These are phyloP conservation scores for Halesus radiatus DNA, from an alignment of 1,140 invertebrate species.

Conservation along the genomic window DNA sequence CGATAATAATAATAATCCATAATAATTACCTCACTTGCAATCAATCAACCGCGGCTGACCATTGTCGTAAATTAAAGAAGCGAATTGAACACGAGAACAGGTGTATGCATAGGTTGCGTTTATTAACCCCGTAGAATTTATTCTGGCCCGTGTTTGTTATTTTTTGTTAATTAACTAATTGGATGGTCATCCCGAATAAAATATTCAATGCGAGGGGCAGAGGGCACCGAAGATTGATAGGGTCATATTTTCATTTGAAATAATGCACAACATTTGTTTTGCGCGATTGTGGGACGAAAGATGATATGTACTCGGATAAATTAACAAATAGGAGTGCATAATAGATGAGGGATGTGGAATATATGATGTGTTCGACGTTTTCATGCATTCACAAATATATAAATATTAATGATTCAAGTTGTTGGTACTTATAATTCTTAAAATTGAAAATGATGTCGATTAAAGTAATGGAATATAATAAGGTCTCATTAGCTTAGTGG, in stretches of 20 bases:
- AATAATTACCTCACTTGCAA: constrained; percentile 28
- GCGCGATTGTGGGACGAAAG: neutral
- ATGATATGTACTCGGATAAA: too few relatives aligned
- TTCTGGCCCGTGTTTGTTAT: constrained; percentile 40
- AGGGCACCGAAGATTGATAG: constrained; percentile 46
- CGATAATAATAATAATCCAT: too few relatives aligned
- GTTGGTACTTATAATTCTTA: too few relatives aligned
- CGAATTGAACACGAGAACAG: constrained; percentile 40
- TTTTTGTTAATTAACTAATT: constrained; percentile 57
- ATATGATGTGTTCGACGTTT: too few relatives aligned
- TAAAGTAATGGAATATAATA: too few relatives aligned
- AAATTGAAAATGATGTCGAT: too few relatives aligned
- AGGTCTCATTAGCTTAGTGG: too few relatives aligned
- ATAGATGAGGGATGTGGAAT: too few relatives aligned
- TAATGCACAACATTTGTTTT: constrained; percentile 24
- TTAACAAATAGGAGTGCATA: too few relatives aligned
- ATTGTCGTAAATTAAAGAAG: constrained; percentile 50
- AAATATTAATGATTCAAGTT: too few relatives aligned
- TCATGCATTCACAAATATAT: too few relatives aligned
- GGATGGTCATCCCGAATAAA: constrained; percentile 46
- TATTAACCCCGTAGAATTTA: constrained; percentile 54
- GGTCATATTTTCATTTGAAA: constrained; percentile 45
- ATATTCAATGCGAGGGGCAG: constrained; percentile 41
- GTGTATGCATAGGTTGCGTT: constrained; percentile 40
- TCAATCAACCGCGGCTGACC: constrained; percentile 49